Base-by-base conservation (phyloP, 2,888 invertebrate species). In the Octodonta nipae region DNA sequence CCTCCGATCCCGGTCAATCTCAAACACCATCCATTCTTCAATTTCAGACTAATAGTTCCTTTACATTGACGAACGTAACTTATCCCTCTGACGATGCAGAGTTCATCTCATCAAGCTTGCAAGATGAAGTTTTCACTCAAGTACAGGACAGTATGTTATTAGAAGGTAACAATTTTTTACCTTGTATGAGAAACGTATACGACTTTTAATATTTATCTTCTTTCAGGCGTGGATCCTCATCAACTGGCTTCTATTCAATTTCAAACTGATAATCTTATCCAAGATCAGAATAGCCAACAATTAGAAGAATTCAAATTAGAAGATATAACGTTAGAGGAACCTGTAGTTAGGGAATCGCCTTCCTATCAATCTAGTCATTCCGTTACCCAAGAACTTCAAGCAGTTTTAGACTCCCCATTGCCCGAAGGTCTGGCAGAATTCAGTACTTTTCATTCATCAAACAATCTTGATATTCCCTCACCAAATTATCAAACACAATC, bases 381-480 rank as follows among this genome's bases (percentile, higher is more conserved):
- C 3, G 77, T 78, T 10, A 79, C 77, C 54, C 73, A 79, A 37
- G 75, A 81, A 42, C 66, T 83, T 7, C 82, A 82, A 54, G 79
- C 81, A 2, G 75, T 83, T 13, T 66, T 83, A 14, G 79, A 83
- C 56, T 82, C 80, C 10, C 83, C 78, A 1, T 59, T 84, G 28
- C 82, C 83, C 2, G 82, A 84, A 61, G 78, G 81, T 36, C 59
- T 81, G 45, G 82, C 85, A 13, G 83, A 86, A 59, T 83, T 86
- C 58, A 79, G 82, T 50, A 78, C 85, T 37, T 82, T 83, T 56
- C 83, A 79, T 60, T 66, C 71, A 46, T 46, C 56, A 4, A 54
- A 49, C 15, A 59, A 50, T 30, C 37, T 62, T 32, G 59, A 59
- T 36, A 51, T 63, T 39, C 69, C 72, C 25, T 61, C 63, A 5